Evolutionary conservation across 30 jellyfish, hydroid and myxozoan species (phyloP).

Genomic region (Chironex yamaguchii): DNA sequence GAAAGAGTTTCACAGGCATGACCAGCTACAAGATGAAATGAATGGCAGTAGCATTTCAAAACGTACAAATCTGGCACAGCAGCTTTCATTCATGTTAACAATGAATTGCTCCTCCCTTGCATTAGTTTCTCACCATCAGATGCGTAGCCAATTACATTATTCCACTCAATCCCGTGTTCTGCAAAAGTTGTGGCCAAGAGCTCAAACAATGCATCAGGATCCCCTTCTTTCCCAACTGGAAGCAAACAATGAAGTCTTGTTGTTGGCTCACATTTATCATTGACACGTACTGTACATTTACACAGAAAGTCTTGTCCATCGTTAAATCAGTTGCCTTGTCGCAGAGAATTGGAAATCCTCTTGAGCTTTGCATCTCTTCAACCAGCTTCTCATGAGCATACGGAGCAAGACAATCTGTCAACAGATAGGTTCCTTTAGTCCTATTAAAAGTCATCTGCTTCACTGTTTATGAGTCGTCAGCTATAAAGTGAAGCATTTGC

Average conservation of each 20-base stretch:
- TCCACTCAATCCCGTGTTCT: constrained; percentile 22
- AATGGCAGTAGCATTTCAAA: constrained; percentile 30
- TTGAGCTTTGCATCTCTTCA: constrained; percentile 19
- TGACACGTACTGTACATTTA: background rate
- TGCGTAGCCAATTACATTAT: constrained; percentile 49
- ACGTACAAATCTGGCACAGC: constrained; percentile 36
- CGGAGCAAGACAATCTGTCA: constrained; percentile 38
- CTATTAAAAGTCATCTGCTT: constrained; percentile 6
- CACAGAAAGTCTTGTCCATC: constrained; percentile 20
- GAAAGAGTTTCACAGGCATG: constrained; percentile 31
- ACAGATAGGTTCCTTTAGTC: constrained; percentile 21
- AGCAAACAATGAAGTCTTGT: constrained; percentile 19
- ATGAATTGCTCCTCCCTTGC: constrained; percentile 31
- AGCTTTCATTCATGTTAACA: constrained; percentile 43
- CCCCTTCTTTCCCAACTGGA: constrained; percentile 30
- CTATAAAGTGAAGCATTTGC: constrained; percentile 16
- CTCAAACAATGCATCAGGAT: constrained; percentile 22
- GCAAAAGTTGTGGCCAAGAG: background rate
- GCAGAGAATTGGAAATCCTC: constrained; percentile 51
- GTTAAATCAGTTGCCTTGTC: constrained; percentile 56
- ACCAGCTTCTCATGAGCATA: constrained; percentile 19
- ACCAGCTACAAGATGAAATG: constrained; percentile 45
- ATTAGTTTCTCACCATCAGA: constrained; percentile 41
- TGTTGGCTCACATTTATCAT: background rate
- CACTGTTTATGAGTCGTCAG: constrained; percentile 10